phyloP scores from a whole-genome alignment of 2,888 invertebrate genomes.

The Nomada fabriciana region DNA sequence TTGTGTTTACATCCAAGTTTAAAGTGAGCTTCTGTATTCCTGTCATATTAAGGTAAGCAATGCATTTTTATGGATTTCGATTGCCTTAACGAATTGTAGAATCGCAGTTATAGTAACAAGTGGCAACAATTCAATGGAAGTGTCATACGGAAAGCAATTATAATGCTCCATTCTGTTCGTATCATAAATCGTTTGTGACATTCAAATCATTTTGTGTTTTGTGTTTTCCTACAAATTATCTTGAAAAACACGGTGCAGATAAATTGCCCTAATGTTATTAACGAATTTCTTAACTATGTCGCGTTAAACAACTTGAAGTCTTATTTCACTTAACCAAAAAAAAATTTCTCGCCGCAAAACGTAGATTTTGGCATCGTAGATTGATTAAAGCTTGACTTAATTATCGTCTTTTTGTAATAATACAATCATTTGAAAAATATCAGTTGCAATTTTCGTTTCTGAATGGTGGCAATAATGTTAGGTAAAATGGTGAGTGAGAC shows the following conservation, averaged over 20 bases:
- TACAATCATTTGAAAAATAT: constrained; percentile 44
- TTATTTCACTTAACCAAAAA: constrained; percentile 65
- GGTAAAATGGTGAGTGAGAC: constrained; percentile 76
- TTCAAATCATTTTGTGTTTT: constrained; percentile 54
- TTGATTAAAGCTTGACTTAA: background rate
- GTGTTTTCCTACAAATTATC: constrained; percentile 20
- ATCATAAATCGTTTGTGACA: constrained; percentile 64
- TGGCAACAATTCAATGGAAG: constrained; percentile 25
- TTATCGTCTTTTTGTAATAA: constrained; percentile 23
- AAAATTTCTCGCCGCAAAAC: constrained; percentile 3
- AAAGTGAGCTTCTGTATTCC: constrained; percentile 88
- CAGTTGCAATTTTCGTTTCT: constrained; percentile 67
- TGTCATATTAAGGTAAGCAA: constrained; percentile 86
- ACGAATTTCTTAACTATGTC: background rate
- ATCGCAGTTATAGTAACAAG: constrained; percentile 7
- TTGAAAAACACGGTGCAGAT: background rate
- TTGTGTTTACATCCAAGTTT: constrained; percentile 92
- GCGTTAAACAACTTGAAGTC: background rate
- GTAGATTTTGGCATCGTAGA: background rate
- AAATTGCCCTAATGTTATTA: background rate
- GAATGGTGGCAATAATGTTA: constrained; percentile 79
- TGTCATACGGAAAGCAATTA: constrained; percentile 15
- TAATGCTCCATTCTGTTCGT: constrained; percentile 37
- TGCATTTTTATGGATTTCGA: constrained; percentile 45
- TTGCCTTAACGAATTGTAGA: background rate